phyloP scores from a whole-genome alignment of 2,797 vertebrate genomes.

The Cygnus olor region DNA sequence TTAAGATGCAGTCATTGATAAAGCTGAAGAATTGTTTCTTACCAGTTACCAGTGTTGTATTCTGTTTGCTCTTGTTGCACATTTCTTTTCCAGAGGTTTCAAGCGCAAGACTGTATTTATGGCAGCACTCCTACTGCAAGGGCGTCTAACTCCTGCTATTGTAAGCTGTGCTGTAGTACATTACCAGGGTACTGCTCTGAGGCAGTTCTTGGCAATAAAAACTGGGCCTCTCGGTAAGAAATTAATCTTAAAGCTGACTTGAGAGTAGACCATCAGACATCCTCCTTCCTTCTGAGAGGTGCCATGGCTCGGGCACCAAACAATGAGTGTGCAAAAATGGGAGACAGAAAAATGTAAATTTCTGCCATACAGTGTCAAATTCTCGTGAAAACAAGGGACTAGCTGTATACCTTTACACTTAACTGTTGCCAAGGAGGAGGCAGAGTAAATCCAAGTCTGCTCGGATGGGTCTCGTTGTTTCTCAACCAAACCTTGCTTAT shows the following conservation, averaged over 20 bases:
- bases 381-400: not conserved
- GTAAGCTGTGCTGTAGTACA: accelerated
- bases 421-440: too few relatives aligned
- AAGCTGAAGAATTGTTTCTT: not conserved
- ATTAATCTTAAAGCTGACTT: not conserved
- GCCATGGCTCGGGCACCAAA: not conserved
- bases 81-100: accelerated
- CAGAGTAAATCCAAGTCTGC: accelerated
- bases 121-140: not conserved
- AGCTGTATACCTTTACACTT: not conserved
- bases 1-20: not conserved
- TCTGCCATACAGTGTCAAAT: accelerated
- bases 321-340: not conserved
- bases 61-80: too few relatives aligned
- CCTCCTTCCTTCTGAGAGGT: not conserved
- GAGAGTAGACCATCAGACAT: not conserved
- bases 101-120: not conserved
- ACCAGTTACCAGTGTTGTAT: not conserved
- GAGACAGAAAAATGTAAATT: accelerated
- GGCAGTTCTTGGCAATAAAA: not conserved
- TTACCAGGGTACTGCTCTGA: not conserved
- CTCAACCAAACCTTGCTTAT: accelerated
- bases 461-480: too few relatives aligned
- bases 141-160: not conserved
- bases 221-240: not conserved